phyloP scores from a whole-genome alignment of 2,113 vertebrate genomes.

The Ophthalmolycus amberensis region DNA sequence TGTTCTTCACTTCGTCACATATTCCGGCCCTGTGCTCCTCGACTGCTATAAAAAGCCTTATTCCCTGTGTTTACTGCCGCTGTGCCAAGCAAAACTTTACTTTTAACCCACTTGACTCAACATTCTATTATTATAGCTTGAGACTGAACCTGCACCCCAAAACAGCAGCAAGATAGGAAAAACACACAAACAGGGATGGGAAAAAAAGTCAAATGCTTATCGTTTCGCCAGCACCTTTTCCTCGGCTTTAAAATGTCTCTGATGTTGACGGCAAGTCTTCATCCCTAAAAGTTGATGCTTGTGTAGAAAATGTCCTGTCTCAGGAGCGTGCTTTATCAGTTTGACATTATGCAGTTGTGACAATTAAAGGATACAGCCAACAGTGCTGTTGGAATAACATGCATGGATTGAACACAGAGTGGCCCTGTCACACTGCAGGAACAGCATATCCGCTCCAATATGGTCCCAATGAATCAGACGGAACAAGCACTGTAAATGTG shows the following conservation, averaged over 20 bases:
- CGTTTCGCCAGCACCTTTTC: slow-evolving; percentile 25
- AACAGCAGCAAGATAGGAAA: slow-evolving; percentile 33
- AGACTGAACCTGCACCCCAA: slow-evolving; percentile 32
- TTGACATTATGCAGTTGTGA: slow-evolving; percentile 61
- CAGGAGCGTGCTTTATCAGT: slow-evolving; percentile 49
- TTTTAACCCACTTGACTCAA: slow-evolving; percentile 50
- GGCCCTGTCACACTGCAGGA: slow-evolving; percentile 2
- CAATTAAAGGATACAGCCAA: neutral
- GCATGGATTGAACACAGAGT: neutral
- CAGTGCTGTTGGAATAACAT: slow-evolving; percentile 5
- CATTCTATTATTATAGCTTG: slow-evolving; percentile 40
- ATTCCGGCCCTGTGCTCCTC: slow-evolving; percentile 21
- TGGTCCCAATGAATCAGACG: neutral
- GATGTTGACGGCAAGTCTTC: slow-evolving; percentile 53
- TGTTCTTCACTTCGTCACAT: slow-evolving; percentile 43
- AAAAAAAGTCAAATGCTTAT: slow-evolving; percentile 45
- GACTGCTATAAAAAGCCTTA: slow-evolving; percentile 26
- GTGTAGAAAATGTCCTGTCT: slow-evolving; percentile 38
- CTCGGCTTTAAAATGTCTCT: slow-evolving; percentile 38
- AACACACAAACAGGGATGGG: slow-evolving; percentile 3
- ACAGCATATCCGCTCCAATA: neutral
- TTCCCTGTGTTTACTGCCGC: slow-evolving; percentile 2
- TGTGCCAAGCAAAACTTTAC: slow-evolving; percentile 31
- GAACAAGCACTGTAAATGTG: neutral
- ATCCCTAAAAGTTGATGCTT: slow-evolving; percentile 49